These are phyloP conservation scores for Etheostoma spectabile DNA, from an alignment of 2,113 vertebrate species.

Conservation along the genomic window DNA sequence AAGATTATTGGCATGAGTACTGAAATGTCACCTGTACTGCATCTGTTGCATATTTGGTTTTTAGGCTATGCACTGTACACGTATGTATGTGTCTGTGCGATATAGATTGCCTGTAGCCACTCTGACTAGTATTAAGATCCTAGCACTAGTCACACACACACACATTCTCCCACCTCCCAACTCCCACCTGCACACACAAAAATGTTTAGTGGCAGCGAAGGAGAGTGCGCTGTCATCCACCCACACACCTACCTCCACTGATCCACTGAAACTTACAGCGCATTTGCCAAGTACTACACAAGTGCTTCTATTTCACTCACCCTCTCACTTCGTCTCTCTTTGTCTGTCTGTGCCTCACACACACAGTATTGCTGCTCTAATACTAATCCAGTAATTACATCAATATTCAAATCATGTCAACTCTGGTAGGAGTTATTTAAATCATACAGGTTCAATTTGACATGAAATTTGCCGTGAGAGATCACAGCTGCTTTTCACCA, in stretches of 20 bases:
- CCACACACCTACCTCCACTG: slow-evolving; percentile 72
- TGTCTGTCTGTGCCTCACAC: slow-evolving; percentile 8
- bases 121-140: slow-evolving; percentile 50
- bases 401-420: background rate
- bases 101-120: slow-evolving; percentile 30
- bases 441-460: slow-evolving; percentile 12
- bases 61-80: background rate
- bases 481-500: background rate
- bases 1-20: slow-evolving; percentile 12
- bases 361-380: background rate
- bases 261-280: slow-evolving; percentile 59
- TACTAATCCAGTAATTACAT: background rate
- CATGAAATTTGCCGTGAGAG: background rate
- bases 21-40: slow-evolving; percentile 31
- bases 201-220: slow-evolving; percentile 46
- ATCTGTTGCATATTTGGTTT: background rate
- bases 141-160: background rate
- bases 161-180: background rate
- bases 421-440: background rate
- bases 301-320: slow-evolving; percentile 53
- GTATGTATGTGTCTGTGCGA: slow-evolving; percentile 6
- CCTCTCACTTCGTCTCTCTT: slow-evolving; percentile 50
- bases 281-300: slow-evolving; percentile 60
- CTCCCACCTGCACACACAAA: slow-evolving; percentile 41
- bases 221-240: slow-evolving; percentile 63